These are phyloP conservation scores for Malacoctenus gilli DNA, from an alignment of 2,797 vertebrate species.

Conservation along the genomic window DNA sequence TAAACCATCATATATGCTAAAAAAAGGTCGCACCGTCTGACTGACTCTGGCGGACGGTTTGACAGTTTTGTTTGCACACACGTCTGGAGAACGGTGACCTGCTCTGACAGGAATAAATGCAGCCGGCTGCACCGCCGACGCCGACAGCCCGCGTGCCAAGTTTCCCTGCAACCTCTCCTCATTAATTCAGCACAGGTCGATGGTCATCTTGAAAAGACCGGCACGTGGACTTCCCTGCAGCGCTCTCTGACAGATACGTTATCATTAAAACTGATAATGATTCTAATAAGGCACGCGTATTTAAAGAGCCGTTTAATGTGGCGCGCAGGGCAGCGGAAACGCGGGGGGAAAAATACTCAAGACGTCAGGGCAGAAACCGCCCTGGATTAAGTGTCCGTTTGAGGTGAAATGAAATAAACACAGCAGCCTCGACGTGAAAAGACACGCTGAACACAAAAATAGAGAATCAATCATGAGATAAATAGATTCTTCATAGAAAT, in stretches of 20 bases:
- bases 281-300: slow-evolving; percentile 55
- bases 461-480: too few relatives aligned
- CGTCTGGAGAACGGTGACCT: slow-evolving; percentile 31
- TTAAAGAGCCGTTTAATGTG: slow-evolving; percentile 1
- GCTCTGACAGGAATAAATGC: slow-evolving; percentile 38
- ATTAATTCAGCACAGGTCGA: slow-evolving; percentile 66
- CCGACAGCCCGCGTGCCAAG: slow-evolving; percentile 53
- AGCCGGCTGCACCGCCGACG: slow-evolving; percentile 40
- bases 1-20: slow-evolving; percentile 6
- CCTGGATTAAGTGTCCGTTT: too few relatives aligned
- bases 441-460: too few relatives aligned
- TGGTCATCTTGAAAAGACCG: slow-evolving; percentile 43
- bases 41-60: slow-evolving; percentile 19
- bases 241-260: slow-evolving; percentile 46
- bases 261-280: slow-evolving; percentile 56
- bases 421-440: too few relatives aligned
- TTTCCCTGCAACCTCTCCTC: slow-evolving; percentile 56
- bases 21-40: neutral
- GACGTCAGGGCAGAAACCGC: too few relatives aligned
- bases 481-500: too few relatives aligned
- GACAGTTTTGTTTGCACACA: slow-evolving; percentile 18
- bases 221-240: slow-evolving; percentile 24
- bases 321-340: too few relatives aligned
- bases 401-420: too few relatives aligned
- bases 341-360: too few relatives aligned